Conservation (phyloP, 2,797 vertebrate species). For the Sebastolobus alascanus region DNA sequence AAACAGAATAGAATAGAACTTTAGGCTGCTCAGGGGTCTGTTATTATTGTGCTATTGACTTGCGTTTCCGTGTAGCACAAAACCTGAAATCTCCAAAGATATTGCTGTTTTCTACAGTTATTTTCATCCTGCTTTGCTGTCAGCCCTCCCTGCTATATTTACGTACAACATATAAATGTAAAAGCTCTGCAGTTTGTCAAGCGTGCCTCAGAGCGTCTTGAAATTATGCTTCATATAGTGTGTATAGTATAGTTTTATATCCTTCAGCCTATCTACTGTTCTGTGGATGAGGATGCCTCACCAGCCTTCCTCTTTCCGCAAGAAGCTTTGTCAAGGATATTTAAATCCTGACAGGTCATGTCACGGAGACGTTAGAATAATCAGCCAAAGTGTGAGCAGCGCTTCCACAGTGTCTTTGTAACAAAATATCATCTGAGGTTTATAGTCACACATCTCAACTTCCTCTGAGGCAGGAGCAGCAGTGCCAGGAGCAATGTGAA, state of each 20-base stretch:
- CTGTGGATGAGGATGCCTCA: background rate
- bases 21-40: slow-evolving; percentile 16
- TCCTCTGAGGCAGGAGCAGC: slow-evolving; percentile 40
- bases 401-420: slow-evolving; percentile 33
- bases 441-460: slow-evolving; percentile 36
- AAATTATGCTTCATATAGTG: slow-evolving; percentile 31
- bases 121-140: slow-evolving; percentile 26
- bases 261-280: slow-evolving; percentile 10
- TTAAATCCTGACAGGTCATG: slow-evolving; percentile 55
- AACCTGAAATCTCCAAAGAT: slow-evolving; percentile 34
- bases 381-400: slow-evolving; percentile 32
- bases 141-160: slow-evolving; percentile 41
- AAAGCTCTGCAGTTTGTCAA: slow-evolving; percentile 50
- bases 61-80: slow-evolving; percentile 1
- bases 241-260: slow-evolving; percentile 34
- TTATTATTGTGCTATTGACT: slow-evolving; percentile 23
- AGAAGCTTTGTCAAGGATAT: slow-evolving; percentile 39
- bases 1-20: background rate
- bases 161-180: slow-evolving; percentile 28
- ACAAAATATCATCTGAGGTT: slow-evolving; percentile 54
- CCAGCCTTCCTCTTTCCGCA: background rate
- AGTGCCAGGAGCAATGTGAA: slow-evolving; percentile 49
- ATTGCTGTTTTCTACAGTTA: slow-evolving; percentile 1
- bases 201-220: slow-evolving; percentile 23
- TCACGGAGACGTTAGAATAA: slow-evolving; percentile 48